Base-by-base conservation (phyloP, 2,113 vertebrate species). In the Catagonus wagneri region DNA sequence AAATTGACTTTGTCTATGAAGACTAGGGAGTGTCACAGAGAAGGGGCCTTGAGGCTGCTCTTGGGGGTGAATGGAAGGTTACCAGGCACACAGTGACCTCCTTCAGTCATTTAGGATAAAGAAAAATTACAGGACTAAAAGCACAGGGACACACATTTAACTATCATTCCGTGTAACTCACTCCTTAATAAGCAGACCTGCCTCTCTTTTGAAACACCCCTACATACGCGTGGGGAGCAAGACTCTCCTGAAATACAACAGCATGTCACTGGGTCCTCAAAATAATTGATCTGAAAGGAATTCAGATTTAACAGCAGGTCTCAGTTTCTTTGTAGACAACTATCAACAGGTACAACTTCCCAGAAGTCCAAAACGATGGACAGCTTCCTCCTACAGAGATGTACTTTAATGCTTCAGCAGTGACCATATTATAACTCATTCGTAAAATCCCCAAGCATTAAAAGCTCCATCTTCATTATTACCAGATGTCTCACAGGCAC, bases 381-480 rank as follows among this genome's bases (percentile, higher is more conserved):
- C 0, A 0, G 16, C 72, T 50, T 79, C 58, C 56, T 93, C 66
- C 69, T 44, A 27, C 10, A 39, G 54, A 81, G 69, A 93, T 71
- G 52, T 15, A n/a, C 80, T 93, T 86, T 94, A 94, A 90, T 94
- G 93, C 92, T 79, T 94, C 92, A 68, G 94, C 95, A 80, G 75
- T 63, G 80, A 83, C 66, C 78, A 20, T 76, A 11, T 89, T 93
- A 34, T 92, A 95, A 94, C 80, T 95, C 95, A 85, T 88, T 97
- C 86, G 88, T 81, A 95, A 91, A 93, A 88, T 66, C 71, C 75
- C 65, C 81, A 95, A 95, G 93, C 83, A 93, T 93, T 93, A 44
- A 86, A 94, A 94, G n/a, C 75, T 94, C 83, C 87, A 93, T 95
- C 92, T 97, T 97, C 95, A 96, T 96, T 95, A 93, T 84, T 84